phyloP scores from a whole-genome alignment of 2,888 invertebrate genomes.

The Heliconius ethilla region DNA sequence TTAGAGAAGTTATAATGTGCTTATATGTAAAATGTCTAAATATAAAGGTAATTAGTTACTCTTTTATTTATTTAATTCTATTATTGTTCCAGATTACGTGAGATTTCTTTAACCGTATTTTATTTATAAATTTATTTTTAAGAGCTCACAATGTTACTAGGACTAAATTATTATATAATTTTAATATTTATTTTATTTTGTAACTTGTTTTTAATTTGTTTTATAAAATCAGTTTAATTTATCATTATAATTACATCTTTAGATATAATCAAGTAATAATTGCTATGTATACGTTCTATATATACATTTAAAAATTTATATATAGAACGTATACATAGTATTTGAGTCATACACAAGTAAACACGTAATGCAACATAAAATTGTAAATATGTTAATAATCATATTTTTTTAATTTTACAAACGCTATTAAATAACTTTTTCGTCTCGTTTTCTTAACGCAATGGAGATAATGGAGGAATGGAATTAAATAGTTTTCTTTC shows the following conservation, averaged over 20 bases:
- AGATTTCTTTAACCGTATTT: background rate
- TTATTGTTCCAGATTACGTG: background rate
- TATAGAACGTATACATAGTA: background rate
- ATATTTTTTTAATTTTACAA: too few relatives aligned
- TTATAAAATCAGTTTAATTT: background rate
- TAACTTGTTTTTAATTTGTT: background rate
- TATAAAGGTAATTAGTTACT: background rate
- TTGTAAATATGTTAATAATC: too few relatives aligned
- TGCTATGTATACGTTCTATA: too few relatives aligned
- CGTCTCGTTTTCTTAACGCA: too few relatives aligned
- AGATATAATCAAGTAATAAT: background rate
- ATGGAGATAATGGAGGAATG: too few relatives aligned
- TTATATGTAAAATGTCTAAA: constrained; percentile 8
- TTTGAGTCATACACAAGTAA: too few relatives aligned
- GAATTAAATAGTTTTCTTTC: too few relatives aligned
- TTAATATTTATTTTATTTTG: background rate
- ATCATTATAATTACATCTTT: background rate
- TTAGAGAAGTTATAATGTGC: constrained; percentile 2
- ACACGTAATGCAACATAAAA: too few relatives aligned
- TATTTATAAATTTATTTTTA: background rate
- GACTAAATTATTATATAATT: too few relatives aligned
- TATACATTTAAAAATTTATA: background rate
- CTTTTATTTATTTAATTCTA: background rate
- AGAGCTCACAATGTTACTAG: too few relatives aligned
- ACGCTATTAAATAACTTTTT: too few relatives aligned